Evolutionary conservation across 2,113 vertebrate genomes (phyloP).

Genomic region (Naja naja): DNA sequence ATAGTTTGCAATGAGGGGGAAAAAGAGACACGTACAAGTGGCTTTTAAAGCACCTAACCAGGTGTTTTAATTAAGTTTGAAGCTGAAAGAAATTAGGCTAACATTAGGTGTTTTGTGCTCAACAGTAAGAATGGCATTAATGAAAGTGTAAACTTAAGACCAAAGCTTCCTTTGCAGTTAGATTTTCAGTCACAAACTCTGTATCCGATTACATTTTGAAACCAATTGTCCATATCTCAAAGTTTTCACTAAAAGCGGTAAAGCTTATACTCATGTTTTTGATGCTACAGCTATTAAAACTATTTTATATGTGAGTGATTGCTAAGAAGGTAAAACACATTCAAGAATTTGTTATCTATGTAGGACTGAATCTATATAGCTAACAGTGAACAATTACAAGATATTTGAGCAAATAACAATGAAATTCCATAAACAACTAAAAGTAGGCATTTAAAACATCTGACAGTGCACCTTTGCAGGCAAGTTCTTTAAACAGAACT

Average conservation of each 20-base stretch:
- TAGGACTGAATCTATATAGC: conserved; percentile 2
- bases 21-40: neutral
- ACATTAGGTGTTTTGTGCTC: neutral
- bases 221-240: conserved; percentile 26
- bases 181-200: neutral
- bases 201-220: conserved; percentile 23
- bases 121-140: neutral
- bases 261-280: conserved; percentile 39
- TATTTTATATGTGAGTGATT: conserved; percentile 36
- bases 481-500: conserved; percentile 98
- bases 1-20: neutral
- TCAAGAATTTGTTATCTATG: conserved; percentile 56
- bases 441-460: conserved; percentile 69
- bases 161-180: neutral
- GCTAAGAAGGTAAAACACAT: conserved; percentile 52
- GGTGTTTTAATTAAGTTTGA: neutral
- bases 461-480: conserved; percentile 79
- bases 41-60: neutral
- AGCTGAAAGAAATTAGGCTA: neutral
- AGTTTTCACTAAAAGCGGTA: conserved; percentile 45
- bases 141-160: neutral
- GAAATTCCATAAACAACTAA: conserved; percentile 64
- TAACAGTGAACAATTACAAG: conserved; percentile 48
- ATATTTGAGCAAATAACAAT: conserved; percentile 68
- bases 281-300: conserved; percentile 41